These are phyloP conservation scores for Charina bottae DNA, from an alignment of 2,113 vertebrate species.

Conservation along the genomic window DNA sequence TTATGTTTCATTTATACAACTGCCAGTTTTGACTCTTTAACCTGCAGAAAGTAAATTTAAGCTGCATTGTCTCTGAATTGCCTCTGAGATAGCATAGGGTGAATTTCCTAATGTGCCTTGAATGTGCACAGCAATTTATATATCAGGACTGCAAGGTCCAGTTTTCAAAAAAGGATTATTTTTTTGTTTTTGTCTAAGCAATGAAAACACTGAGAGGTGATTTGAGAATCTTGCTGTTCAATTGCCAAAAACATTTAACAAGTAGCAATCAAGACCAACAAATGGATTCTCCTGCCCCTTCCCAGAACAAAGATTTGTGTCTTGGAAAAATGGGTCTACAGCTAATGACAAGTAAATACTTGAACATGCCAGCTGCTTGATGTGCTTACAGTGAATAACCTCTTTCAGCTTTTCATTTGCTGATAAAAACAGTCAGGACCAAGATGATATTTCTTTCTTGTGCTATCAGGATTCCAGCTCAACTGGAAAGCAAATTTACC, in stretches of 20 bases:
- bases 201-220: conserved; percentile 17
- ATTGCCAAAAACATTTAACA: conserved; percentile 27
- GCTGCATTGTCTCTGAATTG: conserved; percentile 52
- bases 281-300: not conserved
- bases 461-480: too few relatives aligned
- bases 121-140: conserved; percentile 44
- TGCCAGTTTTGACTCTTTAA: conserved; percentile 48
- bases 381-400: not conserved
- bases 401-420: conserved; percentile 8
- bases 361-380: not conserved
- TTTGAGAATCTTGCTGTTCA: conserved; percentile 24
- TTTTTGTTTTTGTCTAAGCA: conserved; percentile 24
- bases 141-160: conserved; percentile 37
- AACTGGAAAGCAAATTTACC: too few relatives aligned
- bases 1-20: conserved; percentile 26
- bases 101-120: conserved; percentile 45
- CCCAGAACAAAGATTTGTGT: conserved; percentile 11
- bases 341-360: conserved; percentile 32
- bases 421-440: not conserved
- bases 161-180: conserved; percentile 14
- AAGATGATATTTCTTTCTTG: not conserved
- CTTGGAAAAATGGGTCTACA: not conserved
- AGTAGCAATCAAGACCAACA: conserved; percentile 30
- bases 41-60: conserved; percentile 44
- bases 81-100: conserved; percentile 36